Evolutionary conservation across 2,888 invertebrate genomes (phyloP).

Genomic region (Bedellia somnulentella): DNA sequence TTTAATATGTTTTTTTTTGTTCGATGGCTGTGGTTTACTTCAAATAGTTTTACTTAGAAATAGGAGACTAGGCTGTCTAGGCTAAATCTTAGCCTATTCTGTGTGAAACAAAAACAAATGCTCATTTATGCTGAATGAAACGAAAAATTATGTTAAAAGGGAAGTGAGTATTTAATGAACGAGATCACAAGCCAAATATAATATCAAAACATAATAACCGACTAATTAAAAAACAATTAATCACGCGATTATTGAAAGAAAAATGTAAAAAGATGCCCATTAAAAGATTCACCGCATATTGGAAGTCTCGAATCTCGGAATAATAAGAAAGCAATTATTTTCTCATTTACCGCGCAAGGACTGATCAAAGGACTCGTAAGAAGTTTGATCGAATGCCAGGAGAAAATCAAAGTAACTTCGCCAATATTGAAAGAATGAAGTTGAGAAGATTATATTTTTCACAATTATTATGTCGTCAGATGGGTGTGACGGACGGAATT

Average conservation of each 20-base stretch:
- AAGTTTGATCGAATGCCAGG: conserved; percentile 41
- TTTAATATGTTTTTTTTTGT: too few relatives aligned
- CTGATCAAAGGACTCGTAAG: conserved; percentile 29
- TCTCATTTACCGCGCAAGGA: conserved; percentile 31
- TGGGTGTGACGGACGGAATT: conserved; percentile 31
- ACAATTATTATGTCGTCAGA: conserved; percentile 43
- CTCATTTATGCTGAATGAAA: too few relatives aligned
- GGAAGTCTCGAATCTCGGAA: conserved; percentile 26
- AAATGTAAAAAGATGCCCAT: conserved; percentile 15
- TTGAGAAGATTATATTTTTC: conserved; percentile 23
- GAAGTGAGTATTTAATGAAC: too few relatives aligned
- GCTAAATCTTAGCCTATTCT: too few relatives aligned
- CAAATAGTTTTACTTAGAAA: too few relatives aligned
- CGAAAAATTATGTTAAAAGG: too few relatives aligned
- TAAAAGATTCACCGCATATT: conserved; percentile 11
- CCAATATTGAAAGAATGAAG: conserved; percentile 14
- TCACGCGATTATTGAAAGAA: conserved; percentile 9
- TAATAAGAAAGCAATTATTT: conserved; percentile 44
- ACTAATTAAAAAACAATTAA: conserved; percentile 30
- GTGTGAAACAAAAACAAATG: too few relatives aligned
- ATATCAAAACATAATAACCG: conserved; percentile 4
- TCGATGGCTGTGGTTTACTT: too few relatives aligned
- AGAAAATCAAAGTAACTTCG: conserved; percentile 37
- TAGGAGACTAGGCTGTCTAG: too few relatives aligned
- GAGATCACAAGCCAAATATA: too few relatives aligned